A percentile compares a stretch with the other conserved stretches of the same genome.
These are phyloP conservation scores for Oostethus manadensis DNA, from an alignment of 2,113 vertebrate species.

Conservation along the genomic window DNA sequence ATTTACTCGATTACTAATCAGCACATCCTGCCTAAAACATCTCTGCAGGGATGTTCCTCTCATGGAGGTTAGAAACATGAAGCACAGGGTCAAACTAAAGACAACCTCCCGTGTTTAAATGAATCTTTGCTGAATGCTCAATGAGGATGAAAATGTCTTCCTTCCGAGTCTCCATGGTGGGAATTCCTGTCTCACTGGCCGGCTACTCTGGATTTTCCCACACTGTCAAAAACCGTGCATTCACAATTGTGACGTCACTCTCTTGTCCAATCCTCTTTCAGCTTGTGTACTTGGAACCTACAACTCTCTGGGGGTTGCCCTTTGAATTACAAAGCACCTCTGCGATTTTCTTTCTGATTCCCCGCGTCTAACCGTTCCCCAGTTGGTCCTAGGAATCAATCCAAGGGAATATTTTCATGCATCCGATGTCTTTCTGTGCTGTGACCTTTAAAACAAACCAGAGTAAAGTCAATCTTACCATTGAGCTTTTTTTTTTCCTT, in stretches of 20 bases:
- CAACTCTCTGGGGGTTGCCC: not conserved
- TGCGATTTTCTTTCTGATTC: not conserved
- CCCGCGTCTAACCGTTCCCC: no score
- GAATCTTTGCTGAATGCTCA: not conserved
- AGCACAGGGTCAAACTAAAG: not conserved
- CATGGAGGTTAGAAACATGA: constrained; percentile 5
- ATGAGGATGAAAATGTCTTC: not conserved
- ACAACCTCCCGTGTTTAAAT: not conserved
- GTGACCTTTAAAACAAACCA: no score
- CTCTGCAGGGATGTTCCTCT: not conserved
- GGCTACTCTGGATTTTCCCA: not conserved
- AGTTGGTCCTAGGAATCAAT: no score
- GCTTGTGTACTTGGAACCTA: not conserved
- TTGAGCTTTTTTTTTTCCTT: no score
- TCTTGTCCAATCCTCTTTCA: not conserved
- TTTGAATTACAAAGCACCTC: not conserved
- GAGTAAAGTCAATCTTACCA: no score
- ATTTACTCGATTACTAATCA: no score
- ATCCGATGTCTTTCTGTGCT: no score
- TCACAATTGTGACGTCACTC: not conserved
- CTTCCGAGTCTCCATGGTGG: not conserved
- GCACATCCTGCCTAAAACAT: no score
- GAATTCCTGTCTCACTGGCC: not conserved
- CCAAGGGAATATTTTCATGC: no score
- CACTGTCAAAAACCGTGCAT: not conserved